A percentile compares a stretch with the other conserved stretches of the same genome.
phyloP scores from a whole-genome alignment of 2,888 invertebrate species.

The Caenorhabditis sulstoni region DNA sequence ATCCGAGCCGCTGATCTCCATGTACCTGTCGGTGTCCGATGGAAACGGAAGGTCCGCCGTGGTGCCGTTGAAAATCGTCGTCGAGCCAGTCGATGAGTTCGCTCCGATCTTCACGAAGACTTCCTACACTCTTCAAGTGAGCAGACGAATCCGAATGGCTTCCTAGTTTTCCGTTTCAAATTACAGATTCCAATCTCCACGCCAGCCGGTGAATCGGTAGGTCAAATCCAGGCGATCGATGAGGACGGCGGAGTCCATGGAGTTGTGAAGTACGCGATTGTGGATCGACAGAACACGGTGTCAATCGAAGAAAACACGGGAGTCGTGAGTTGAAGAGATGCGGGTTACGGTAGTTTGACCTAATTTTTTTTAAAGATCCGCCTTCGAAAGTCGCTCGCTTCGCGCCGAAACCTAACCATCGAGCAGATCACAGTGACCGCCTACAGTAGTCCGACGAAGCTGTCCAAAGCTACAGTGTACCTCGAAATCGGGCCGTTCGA shows the following conservation, averaged over 20 bases:
- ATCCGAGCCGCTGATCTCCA: conserved; percentile 81
- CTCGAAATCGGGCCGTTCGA: conserved; percentile 81
- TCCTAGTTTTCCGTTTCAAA: not conserved
- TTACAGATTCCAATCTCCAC: conserved; percentile 61
- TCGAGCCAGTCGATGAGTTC: conserved; percentile 92
- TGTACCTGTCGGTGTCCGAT: conserved; percentile 85
- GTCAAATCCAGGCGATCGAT: conserved; percentile 83
- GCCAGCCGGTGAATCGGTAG: conserved; percentile 86
- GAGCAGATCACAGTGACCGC: conserved; percentile 73
- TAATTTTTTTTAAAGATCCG: conserved; percentile 47
- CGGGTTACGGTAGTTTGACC: not conserved
- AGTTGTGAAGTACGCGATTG: conserved; percentile 54
- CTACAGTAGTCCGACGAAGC: conserved; percentile 64
- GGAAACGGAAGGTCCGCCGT: conserved; percentile 84
- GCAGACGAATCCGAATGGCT: not conserved
- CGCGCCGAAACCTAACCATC: conserved; percentile 62
- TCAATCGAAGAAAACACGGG: conserved; percentile 69
- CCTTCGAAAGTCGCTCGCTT: conserved; percentile 53
- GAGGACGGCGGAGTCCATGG: conserved; percentile 67
- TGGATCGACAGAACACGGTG: conserved; percentile 50
- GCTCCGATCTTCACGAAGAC: conserved; percentile 93
- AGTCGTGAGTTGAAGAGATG: conserved; percentile 49
- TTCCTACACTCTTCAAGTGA: conserved; percentile 88
- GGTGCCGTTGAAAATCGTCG: conserved; percentile 69
- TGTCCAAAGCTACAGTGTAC: conserved; percentile 65